These are phyloP conservation scores for Linepithema humile DNA, from an alignment of 1,140 invertebrate genomes.

Conservation along the genomic window DNA sequence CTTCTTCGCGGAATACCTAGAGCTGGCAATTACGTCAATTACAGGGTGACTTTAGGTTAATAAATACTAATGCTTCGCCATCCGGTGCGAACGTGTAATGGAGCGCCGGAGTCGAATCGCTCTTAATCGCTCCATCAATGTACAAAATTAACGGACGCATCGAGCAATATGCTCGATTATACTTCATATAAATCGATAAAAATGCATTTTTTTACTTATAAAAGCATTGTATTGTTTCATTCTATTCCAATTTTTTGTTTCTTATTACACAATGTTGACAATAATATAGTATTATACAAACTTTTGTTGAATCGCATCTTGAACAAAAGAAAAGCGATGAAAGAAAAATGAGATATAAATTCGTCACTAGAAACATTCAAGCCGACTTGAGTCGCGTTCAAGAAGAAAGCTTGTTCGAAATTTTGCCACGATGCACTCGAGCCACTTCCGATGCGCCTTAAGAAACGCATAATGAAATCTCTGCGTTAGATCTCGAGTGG, in stretches of 20 bases:
- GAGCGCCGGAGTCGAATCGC: constrained; percentile 30
- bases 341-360: too few species aligned
- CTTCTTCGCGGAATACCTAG: constrained; percentile 67
- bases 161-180: not conserved
- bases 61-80: constrained; percentile 73
- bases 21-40: constrained; percentile 75
- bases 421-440: not conserved
- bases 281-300: not conserved
- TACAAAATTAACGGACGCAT: constrained; percentile 2
- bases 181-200: too few species aligned
- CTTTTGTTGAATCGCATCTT: not conserved
- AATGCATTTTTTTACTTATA: too few species aligned
- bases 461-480: not conserved
- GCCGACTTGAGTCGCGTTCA: not conserved
- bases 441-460: not conserved
- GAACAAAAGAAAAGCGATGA: not conserved
- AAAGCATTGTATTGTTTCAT: too few species aligned
- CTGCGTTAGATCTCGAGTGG: not conserved
- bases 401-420: too few species aligned
- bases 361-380: too few species aligned
- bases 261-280: too few species aligned
- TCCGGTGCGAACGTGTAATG: constrained; percentile 66
- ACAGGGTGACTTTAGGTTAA: constrained; percentile 73
- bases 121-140: constrained; percentile 29
- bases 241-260: too few species aligned